Evolutionary conservation across 2,113 vertebrate species (phyloP), one percentile per base, ranked within the genome.

Genomic region (Thermophis baileyi): DNA sequence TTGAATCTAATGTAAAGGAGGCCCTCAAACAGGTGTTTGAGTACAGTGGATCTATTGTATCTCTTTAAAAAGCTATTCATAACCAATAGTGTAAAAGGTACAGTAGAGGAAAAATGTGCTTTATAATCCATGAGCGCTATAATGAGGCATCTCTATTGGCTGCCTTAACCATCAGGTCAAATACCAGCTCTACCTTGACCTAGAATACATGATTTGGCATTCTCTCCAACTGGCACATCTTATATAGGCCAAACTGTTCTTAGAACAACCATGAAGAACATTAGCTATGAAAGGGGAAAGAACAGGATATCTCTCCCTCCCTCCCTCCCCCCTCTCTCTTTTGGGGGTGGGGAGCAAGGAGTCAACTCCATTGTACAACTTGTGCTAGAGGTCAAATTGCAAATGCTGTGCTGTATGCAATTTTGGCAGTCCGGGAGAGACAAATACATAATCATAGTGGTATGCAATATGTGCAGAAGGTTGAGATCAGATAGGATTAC

Each of bases 381-480:
- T 96, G 93, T 94, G 91, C 90, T 95, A 95, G 94, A 94, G 96
- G 96, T 97, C 96, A 97, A 93, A 94, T 97, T 94, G 89, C 96
- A 97, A 51, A 69, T 91, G 92, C 90, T 91, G 94, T 69, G 47
- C 95, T 95, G 89, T 95, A 91, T 93, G 89, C 94, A 93, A 92
- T 96, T 91, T 93, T 96, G 97, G 96, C 95, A 96, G 95, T 22
- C 90, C 94, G 91, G n/a, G 92, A 91, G 94, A 97, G 94, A 95
- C 96, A 97, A 97, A 96, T 92, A 95, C 95, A 95, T 97, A 96
- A 97, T 96, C 97, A 95, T 87, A 53, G 88, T 93, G 89, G 95
- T 90, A 96, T 96, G 97, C 54, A 88, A 96, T 96, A 95, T 57
- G 60, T 95, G 95, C 93, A 92, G 93, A 94, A 95, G 95, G 93